These are phyloP conservation scores for Scatophagus argus DNA, from an alignment of 2,113 vertebrate genomes.

Conservation along the genomic window DNA sequence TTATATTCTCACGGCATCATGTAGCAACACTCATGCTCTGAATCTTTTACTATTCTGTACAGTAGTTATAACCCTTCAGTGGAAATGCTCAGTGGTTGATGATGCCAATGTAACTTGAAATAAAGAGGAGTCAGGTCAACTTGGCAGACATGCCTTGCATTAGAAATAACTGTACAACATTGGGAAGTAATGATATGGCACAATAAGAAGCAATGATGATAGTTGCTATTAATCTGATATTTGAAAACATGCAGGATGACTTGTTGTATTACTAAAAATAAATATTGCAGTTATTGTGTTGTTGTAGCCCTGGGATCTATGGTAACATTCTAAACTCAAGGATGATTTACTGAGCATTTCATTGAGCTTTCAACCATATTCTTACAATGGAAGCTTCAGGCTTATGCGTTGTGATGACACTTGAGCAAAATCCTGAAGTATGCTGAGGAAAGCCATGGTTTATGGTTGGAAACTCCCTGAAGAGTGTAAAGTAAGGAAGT, in stretches of 20 bases:
- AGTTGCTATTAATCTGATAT: neutral
- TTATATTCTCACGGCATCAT: slow-evolving; percentile 54
- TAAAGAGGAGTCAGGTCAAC: slow-evolving; percentile 15
- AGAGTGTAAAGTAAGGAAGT: neutral
- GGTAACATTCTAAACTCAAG: neutral
- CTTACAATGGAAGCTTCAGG: neutral
- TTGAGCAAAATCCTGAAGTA: neutral
- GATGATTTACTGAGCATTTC: neutral
- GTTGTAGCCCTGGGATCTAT: neutral
- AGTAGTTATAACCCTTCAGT: slow-evolving; percentile 1
- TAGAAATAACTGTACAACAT: slow-evolving; percentile 8
- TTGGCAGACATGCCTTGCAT: neutral
- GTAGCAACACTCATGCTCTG: slow-evolving; percentile 64
- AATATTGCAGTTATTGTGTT: neutral
- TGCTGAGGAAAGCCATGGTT: neutral
- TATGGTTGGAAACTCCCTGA: neutral
- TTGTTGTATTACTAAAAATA: neutral
- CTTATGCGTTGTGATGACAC: neutral
- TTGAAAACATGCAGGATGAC: neutral
- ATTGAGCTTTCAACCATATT: neutral
- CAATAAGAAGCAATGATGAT: neutral
- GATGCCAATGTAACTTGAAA: slow-evolving; percentile 8
- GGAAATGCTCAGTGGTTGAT: slow-evolving; percentile 15
- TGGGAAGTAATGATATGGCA: neutral
- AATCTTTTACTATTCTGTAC: slow-evolving; percentile 23